Percentiles rank a stretch among this genome's conserved stretches.
Conservation (phyloP, 2,888 invertebrate species). For the Hypercompe scribonia region DNA sequence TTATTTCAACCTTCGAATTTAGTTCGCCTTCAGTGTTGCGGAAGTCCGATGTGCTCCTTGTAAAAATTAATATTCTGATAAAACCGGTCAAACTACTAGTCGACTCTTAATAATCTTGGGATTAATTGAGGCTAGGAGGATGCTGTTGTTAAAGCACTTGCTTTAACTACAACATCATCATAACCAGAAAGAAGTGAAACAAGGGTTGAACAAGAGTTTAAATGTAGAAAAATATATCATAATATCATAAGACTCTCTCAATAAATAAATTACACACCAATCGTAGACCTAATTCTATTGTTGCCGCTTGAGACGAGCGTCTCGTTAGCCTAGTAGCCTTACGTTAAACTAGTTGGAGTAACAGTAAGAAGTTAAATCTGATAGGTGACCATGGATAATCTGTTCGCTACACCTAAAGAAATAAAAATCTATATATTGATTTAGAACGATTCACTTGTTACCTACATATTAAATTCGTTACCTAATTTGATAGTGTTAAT, state of each 20-base stretch:
- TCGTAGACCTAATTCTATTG: constrained; percentile 9
- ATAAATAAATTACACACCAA: constrained; percentile 5
- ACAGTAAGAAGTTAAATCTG: neutral
- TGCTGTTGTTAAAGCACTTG: no score
- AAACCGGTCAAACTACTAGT: no score
- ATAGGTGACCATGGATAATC: neutral
- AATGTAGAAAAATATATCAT: neutral
- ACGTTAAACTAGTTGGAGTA: constrained; percentile 7
- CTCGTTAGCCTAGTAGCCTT: constrained; percentile 10
- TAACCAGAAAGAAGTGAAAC: no score
- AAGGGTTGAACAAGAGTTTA: neutral
- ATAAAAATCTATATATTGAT: neutral
- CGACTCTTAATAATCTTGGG: no score
- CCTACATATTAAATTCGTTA: neutral
- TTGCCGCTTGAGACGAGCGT: constrained; percentile 3
- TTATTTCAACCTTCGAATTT: no score
- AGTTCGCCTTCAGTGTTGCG: no score
- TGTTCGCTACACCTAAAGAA: neutral
- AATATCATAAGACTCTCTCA: neutral
- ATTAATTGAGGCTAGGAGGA: no score
- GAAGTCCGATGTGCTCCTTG: no score
- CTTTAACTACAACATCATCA: no score
- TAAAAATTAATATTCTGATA: no score
- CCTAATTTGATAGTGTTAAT: neutral
- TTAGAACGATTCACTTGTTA: neutral